Evolutionary conservation across 2,797 vertebrate species (phyloP).

Genomic region (Sylvilagus floridanus): DNA sequence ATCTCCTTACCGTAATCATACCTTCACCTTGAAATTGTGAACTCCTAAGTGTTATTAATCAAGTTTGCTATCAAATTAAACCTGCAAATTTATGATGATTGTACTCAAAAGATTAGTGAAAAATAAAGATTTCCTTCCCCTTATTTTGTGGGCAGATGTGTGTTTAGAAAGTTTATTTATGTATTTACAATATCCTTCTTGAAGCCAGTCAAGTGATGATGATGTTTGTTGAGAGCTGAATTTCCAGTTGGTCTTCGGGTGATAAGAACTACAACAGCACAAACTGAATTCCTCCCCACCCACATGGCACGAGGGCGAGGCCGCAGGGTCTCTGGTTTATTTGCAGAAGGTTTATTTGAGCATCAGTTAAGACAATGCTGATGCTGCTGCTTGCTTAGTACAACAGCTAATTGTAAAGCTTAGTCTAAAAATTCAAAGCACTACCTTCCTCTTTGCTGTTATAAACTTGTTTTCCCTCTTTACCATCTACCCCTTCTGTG

Average conservation of each 20-base stretch:
- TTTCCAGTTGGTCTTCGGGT: background rate
- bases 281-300: background rate
- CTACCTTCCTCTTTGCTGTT: background rate
- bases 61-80: conserved; percentile 49
- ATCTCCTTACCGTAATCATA: conserved; percentile 61
- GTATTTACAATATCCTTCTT: background rate
- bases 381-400: background rate
- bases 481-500: background rate
- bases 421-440: background rate
- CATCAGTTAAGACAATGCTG: background rate
- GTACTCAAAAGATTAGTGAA: conserved; percentile 67
- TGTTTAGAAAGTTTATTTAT: background rate
- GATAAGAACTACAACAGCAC: background rate
- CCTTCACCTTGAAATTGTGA: conserved; percentile 75
- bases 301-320: background rate
- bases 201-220: background rate
- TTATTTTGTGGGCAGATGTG: background rate
- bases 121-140: conserved; percentile 83
- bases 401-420: background rate
- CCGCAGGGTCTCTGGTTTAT: background rate
- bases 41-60: conserved; percentile 60
- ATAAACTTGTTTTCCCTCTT: background rate
- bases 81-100: conserved; percentile 2
- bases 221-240: background rate
- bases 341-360: background rate